phyloP scores from a whole-genome alignment of 2,113 vertebrate species.

The Bostrychus sinensis region DNA sequence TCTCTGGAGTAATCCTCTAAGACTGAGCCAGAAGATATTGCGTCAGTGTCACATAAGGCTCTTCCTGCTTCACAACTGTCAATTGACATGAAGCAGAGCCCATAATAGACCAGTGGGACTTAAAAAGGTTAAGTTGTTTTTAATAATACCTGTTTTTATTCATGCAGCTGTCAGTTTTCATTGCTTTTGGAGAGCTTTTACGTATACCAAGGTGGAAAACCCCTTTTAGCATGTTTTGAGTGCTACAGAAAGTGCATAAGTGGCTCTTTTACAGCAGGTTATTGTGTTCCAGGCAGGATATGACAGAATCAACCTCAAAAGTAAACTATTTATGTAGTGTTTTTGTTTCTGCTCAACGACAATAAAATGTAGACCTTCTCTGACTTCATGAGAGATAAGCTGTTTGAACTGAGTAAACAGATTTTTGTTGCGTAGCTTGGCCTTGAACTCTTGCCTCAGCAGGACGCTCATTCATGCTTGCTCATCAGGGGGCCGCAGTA shows the following conservation, averaged over 20 bases:
- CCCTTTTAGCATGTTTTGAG: neutral
- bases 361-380: no score
- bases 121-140: neutral
- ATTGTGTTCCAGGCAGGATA: no score
- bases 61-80: neutral
- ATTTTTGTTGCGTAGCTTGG: slow-evolving; percentile 20
- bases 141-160: no score
- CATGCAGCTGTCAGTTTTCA: no score
- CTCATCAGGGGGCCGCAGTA: slow-evolving; percentile 35
- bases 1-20: neutral
- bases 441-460: slow-evolving; percentile 25
- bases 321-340: no score
- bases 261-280: no score
- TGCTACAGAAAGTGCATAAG: neutral
- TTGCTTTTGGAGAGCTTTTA: neutral
- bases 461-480: slow-evolving; percentile 31
- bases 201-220: neutral
- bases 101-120: neutral
- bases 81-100: neutral
- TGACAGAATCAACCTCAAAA: no score
- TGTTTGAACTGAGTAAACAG: neutral
- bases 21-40: neutral
- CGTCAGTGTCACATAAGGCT: neutral
- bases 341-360: no score
- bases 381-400: no score